These are phyloP conservation scores for Nebria salina DNA, from an alignment of 2,888 invertebrate genomes.

Conservation along the genomic window DNA sequence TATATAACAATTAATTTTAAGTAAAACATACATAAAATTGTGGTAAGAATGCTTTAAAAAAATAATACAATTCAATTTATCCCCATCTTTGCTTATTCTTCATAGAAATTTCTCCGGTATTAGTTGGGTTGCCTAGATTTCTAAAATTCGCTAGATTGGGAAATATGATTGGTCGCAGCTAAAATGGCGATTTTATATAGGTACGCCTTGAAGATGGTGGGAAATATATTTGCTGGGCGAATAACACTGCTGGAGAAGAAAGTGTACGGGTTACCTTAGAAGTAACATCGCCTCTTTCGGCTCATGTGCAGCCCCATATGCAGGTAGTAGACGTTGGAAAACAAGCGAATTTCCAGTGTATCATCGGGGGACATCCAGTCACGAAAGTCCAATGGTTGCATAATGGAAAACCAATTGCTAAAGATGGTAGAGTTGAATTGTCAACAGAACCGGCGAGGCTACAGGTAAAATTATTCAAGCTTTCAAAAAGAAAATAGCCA, in stretches of 20 bases:
- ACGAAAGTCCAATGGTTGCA: constrained; percentile 83
- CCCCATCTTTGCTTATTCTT: too few relatives aligned
- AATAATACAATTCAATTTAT: too few relatives aligned
- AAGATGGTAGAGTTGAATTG: constrained; percentile 59
- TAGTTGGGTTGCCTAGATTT: too few relatives aligned
- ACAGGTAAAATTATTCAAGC: constrained; percentile 18
- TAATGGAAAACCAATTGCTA: constrained; percentile 68
- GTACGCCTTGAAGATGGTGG: constrained; percentile 81
- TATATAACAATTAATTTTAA: not conserved
- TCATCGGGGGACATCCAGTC: constrained; percentile 86
- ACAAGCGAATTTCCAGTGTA: constrained; percentile 87
- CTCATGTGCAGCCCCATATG: constrained; percentile 80
- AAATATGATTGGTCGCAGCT: too few relatives aligned
- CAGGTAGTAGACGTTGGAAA: constrained; percentile 85
- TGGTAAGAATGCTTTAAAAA: too few relatives aligned
- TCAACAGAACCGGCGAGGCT: constrained; percentile 57
- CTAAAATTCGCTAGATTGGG: too few relatives aligned
- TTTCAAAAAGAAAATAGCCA: not conserved
- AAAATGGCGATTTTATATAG: constrained; percentile 49
- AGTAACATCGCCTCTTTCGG: constrained; percentile 83
- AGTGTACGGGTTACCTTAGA: constrained; percentile 79
- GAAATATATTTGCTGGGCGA: constrained; percentile 88
- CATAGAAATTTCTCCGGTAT: too few relatives aligned
- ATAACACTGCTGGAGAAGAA: constrained; percentile 88
- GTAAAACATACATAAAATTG: too few relatives aligned